Evolutionary conservation across 2,797 vertebrate genomes (phyloP), one percentile per base, ranked within the genome.

Genomic region (Alca torda): DNA sequence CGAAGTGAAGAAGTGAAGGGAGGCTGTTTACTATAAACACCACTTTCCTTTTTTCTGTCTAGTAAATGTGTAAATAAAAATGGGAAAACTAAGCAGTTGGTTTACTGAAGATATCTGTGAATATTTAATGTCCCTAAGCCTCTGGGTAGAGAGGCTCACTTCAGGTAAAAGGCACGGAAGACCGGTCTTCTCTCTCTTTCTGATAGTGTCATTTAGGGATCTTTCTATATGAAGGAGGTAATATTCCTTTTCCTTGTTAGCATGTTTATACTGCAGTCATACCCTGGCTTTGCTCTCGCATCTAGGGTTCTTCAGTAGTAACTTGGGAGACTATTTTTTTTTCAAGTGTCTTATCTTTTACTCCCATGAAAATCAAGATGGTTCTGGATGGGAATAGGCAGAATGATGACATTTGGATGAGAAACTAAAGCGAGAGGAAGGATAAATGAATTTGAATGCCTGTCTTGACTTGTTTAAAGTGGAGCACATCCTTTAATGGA

Each of bases 61-160:
- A 77, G 81, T 78, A 91, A 90, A 86, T 56, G 67, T 12, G 11
- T 92, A 96, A 87, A 86, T 91, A 93, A 90, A 96, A 73, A 59
- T 31, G 43, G 15, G 51, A 79, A 81, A 72, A 73, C 19, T 46
- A 90, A 93, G 16, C 53, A 30, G 41, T 87, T 46, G 10, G 37
- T 86, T 91, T 92, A 86, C 84, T 93, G 65, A 93, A 88, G 79
- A 78, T 64, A 30, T 85, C 56, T 82, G 56, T 72, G 77, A 72
- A 64, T 87, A 65, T 75, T 94, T 91, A 37, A 79, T 89, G 39
- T 85, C 45, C 43, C 8, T 93, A 72, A 85, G n/a, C 24, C 53
- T 93, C 57, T 80, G 56, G 13, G 45, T 67, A 75, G 61, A 61
- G 57, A 83, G 65, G 46, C 61, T 91, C 85, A 72, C 10, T 76